These are phyloP conservation scores for Periplaneta americana DNA, from an alignment of 1,140 invertebrate genomes.

Conservation along the genomic window DNA sequence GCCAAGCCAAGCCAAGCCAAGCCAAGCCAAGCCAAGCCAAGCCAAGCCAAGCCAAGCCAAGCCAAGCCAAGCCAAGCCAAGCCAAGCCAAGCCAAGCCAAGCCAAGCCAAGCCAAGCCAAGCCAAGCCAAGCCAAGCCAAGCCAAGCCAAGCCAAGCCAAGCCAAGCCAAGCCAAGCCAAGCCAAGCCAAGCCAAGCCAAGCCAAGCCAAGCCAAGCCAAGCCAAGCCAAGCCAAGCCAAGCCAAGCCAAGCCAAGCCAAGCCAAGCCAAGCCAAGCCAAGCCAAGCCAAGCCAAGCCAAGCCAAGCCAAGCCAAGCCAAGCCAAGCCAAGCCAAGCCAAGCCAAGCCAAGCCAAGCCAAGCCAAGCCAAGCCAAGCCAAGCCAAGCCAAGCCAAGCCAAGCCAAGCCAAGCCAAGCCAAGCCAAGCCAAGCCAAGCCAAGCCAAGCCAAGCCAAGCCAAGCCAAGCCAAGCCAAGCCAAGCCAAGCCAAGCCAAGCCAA, in stretches of 20 bases:
- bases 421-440: constrained; percentile 17
- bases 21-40: not conserved
- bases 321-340: constrained; percentile 11
- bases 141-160: not conserved
- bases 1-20: not conserved
- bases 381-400: not conserved
- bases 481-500: constrained; percentile 16
- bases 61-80: not conserved
- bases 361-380: not conserved
- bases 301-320: not conserved
- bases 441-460: constrained; percentile 18
- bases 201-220: not conserved
- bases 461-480: constrained; percentile 19
- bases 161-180: not conserved
- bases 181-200: not conserved
- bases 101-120: not conserved
- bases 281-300: not conserved
- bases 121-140: not conserved
- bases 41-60: not conserved
- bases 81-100: not conserved
- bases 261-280: not conserved
- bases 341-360: constrained; percentile 5
- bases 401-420: not conserved
- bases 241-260: not conserved
- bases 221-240: constrained; percentile 2